These are phyloP conservation scores for Aplysia californica DNA, from an alignment of 1,140 invertebrate genomes.

Conservation along the genomic window DNA sequence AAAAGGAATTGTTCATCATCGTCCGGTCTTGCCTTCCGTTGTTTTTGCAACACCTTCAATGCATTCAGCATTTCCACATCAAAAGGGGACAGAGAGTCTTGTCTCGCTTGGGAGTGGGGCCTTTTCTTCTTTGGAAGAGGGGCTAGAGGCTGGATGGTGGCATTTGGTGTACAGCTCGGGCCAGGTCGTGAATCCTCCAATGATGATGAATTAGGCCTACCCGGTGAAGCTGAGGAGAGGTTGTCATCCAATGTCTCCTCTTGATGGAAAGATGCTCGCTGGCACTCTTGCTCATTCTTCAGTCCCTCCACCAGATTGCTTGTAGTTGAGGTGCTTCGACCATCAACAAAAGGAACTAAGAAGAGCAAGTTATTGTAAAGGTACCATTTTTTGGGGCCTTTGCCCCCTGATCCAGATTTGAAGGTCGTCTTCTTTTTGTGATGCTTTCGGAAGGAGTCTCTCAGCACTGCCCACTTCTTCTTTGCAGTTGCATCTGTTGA, in stretches of 20 bases:
- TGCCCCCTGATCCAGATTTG: neutral
- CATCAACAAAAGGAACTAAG: neutral
- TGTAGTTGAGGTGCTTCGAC: neutral
- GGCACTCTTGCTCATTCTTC: neutral
- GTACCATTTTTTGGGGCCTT: constrained; percentile 6
- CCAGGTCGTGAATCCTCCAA: neutral
- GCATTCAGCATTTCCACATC: constrained; percentile 6
- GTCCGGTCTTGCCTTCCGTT: neutral
- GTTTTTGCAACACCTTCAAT: constrained; percentile 2
- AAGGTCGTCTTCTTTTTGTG: constrained; percentile 7
- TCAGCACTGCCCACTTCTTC: constrained; percentile 7
- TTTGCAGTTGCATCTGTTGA: constrained; percentile 3
- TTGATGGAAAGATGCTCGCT: neutral
- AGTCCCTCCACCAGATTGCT: constrained; percentile 3
- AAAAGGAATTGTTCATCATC: constrained; percentile 5
- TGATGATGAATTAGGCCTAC: neutral
- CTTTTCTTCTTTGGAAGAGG: neutral
- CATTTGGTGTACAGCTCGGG: constrained; percentile 3
- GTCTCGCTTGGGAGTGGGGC: neutral
- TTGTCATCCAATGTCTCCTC: constrained; percentile 1
- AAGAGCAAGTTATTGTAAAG: constrained; percentile 4
- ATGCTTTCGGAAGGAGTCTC: neutral
- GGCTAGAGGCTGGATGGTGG: neutral
- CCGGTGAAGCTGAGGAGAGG: neutral
- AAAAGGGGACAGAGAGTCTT: neutral